Percentiles rank a stretch among this genome's conserved stretches.
phyloP scores from a whole-genome alignment of 2,888 invertebrate species.

The Rhodophaea formosa region DNA sequence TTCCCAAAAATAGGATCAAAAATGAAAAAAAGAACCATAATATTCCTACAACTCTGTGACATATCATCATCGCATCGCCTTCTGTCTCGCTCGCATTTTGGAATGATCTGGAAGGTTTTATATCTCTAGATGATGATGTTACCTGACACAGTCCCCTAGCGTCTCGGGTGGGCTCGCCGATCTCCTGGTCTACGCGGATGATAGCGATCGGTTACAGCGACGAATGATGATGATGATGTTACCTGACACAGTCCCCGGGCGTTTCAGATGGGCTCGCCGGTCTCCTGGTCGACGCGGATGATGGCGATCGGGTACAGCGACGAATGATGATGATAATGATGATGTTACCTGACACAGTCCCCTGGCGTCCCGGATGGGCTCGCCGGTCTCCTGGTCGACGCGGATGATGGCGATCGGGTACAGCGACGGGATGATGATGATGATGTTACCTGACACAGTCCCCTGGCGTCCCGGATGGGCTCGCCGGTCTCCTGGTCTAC shows the following conservation, averaged over 20 bases:
- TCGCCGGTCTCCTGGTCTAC: slow-evolving; percentile 94
- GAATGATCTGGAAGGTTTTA: too few relatives aligned
- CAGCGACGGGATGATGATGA: slow-evolving; percentile 91
- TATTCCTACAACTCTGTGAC: too few relatives aligned
- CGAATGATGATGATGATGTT: slow-evolving; percentile 84
- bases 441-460: slow-evolving; percentile 83
- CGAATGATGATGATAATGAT: too few relatives aligned
- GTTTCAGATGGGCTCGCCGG: too few relatives aligned
- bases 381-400: slow-evolving; percentile 93
- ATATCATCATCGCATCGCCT: too few relatives aligned
- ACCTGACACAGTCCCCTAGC: slow-evolving; percentile 88
- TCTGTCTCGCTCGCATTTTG: too few relatives aligned
- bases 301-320: too few relatives aligned
- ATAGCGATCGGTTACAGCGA: slow-evolving; percentile 96
- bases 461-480: slow-evolving; percentile 90
- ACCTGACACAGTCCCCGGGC: too few relatives aligned
- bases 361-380: slow-evolving; percentile 90
- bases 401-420: slow-evolving; percentile 97
- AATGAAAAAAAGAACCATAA: too few relatives aligned
- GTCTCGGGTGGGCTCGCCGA: slow-evolving; percentile 94
- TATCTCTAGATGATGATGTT: too few relatives aligned
- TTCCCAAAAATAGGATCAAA: too few relatives aligned
- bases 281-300: too few relatives aligned
- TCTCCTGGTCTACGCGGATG: slow-evolving; percentile 92
- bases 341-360: slow-evolving; percentile 89